Evolutionary conservation across 2,113 vertebrate species (phyloP).

Genomic region (Antechinus stuartii): DNA sequence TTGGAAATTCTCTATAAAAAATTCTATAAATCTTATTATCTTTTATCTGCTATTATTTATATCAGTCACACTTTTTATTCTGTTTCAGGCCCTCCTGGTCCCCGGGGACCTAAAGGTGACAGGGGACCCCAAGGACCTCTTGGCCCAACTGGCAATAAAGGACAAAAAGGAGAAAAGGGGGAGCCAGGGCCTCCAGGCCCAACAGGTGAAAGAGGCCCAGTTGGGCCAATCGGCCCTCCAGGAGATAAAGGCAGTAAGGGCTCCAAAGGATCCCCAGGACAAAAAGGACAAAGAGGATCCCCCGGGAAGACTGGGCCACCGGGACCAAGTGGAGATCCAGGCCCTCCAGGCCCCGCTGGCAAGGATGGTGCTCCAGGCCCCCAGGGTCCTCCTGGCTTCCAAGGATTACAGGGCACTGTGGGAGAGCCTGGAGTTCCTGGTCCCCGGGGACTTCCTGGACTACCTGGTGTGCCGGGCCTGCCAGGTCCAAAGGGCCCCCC

Average conservation of each 20-base stretch:
- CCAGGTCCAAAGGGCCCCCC: slow-evolving; percentile 88
- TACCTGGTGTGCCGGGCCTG: slow-evolving; percentile 89
- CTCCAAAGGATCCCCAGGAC: slow-evolving; percentile 90
- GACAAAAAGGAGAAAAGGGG: slow-evolving; percentile 95
- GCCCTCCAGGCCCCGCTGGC: slow-evolving; percentile 89
- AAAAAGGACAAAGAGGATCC: slow-evolving; percentile 95
- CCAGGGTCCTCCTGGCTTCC: slow-evolving; percentile 90
- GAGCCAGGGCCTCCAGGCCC: slow-evolving; percentile 88
- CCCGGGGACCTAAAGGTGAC: slow-evolving; percentile 94
- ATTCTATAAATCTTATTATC: fast-evolving
- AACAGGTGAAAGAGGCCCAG: slow-evolving; percentile 90
- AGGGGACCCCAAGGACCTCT: slow-evolving; percentile 90
- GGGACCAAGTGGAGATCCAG: slow-evolving; percentile 92
- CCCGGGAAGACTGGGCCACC: slow-evolving; percentile 92
- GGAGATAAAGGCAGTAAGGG: slow-evolving; percentile 93
- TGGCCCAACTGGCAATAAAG: slow-evolving; percentile 92
- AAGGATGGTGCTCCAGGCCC: slow-evolving; percentile 91
- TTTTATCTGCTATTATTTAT: not conserved
- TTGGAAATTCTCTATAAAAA: slow-evolving; percentile 36
- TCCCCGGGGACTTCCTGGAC: slow-evolving; percentile 89
- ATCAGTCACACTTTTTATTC: slow-evolving; percentile 42
- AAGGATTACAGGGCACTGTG: slow-evolving; percentile 90
- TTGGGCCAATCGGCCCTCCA: slow-evolving; percentile 88
- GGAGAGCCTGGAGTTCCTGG: slow-evolving; percentile 92
- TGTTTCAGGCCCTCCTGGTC: slow-evolving; percentile 95